A percentile compares a stretch with the other conserved stretches of the same genome.
Evolutionary conservation across 1,140 invertebrate species (phyloP).

Genomic region (Bombus confusus): DNA sequence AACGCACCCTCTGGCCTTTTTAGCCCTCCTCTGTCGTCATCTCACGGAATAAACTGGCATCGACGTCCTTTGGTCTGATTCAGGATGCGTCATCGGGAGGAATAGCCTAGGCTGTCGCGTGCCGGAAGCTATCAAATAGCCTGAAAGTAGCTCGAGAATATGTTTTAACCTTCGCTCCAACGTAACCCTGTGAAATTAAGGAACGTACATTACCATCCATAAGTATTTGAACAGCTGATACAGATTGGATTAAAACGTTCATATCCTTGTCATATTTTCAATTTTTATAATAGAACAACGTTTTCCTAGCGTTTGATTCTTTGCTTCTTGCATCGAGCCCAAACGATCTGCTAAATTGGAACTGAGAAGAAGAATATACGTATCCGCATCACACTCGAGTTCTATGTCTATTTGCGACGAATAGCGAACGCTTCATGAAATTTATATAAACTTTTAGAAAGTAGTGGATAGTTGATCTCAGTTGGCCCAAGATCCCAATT

Average conservation of each 20-base stretch:
- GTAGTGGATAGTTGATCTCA: too few relatives aligned
- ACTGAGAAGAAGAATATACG: neutral
- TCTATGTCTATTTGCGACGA: neutral
- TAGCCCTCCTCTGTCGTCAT: slow-evolving; percentile 2
- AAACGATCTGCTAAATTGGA: neutral
- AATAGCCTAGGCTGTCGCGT: slow-evolving; percentile 28
- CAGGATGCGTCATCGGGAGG: slow-evolving; percentile 45
- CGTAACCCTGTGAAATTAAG: neutral
- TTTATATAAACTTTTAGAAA: neutral
- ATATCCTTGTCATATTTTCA: neutral
- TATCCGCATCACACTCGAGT: too few relatives aligned
- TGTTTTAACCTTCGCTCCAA: neutral
- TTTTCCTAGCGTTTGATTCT: neutral
- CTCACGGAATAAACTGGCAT: neutral
- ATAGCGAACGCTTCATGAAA: neutral
- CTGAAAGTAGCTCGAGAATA: neutral
- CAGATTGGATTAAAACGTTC: neutral
- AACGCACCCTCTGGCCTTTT: slow-evolving; percentile 21
- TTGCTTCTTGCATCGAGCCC: neutral
- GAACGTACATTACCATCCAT: neutral
- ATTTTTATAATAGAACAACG: neutral
- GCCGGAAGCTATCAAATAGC: neutral
- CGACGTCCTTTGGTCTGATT: neutral
- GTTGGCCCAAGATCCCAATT: too few relatives aligned
- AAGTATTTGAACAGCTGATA: neutral